A percentile compares a stretch with the other conserved stretches of the same genome.
These are phyloP conservation scores for Alsophila aescularia DNA, from an alignment of 2,888 invertebrate species.

Conservation along the genomic window DNA sequence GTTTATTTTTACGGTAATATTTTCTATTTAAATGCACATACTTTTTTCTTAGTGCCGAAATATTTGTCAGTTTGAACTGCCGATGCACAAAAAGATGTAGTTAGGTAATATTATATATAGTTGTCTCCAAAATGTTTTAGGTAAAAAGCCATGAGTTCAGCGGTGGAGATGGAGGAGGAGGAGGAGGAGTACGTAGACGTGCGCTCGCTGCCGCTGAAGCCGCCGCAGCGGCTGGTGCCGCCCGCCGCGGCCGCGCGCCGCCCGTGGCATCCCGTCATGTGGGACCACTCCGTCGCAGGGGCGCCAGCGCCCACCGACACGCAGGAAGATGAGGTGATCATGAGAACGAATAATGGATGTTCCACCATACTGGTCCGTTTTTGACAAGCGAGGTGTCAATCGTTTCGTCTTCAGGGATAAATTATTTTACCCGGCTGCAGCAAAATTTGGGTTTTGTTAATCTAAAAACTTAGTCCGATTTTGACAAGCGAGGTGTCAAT, in stretches of 20 bases:
- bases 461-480: no score
- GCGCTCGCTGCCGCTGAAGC: slow-evolving; percentile 64
- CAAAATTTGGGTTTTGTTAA: no score
- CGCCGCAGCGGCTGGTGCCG: slow-evolving; percentile 78
- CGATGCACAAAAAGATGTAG: neutral
- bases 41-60: no score
- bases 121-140: no score
- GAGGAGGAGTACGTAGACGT: slow-evolving; percentile 75
- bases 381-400: no score
- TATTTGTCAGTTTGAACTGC: no score
- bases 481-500: no score
- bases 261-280: slow-evolving; percentile 87
- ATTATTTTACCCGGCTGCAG: no score
- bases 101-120: neutral
- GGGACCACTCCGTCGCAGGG: slow-evolving; percentile 80
- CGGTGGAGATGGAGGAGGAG: slow-evolving; percentile 60
- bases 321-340: slow-evolving; percentile 50
- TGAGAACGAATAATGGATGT: neutral
- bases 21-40: no score
- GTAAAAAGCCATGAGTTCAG: slow-evolving; percentile 41
- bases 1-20: no score
- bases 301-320: slow-evolving; percentile 22
- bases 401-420: no score
- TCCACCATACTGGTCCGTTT: no score
- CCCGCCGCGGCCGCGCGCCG: slow-evolving; percentile 82